phyloP scores from a whole-genome alignment of 2,113 vertebrate genomes.

The Catharus fuscescens region DNA sequence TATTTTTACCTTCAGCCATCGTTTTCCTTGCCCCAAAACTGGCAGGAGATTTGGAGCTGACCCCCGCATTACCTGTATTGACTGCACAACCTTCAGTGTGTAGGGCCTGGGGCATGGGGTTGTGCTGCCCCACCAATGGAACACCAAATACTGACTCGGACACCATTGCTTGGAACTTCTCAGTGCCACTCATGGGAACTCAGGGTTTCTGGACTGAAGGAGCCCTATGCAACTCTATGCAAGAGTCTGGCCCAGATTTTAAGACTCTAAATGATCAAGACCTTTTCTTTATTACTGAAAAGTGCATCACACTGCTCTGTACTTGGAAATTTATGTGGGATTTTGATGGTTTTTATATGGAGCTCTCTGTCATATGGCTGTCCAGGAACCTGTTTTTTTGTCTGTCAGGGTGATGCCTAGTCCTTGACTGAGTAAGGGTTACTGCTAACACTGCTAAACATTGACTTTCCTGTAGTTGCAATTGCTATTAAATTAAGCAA shows the following conservation, averaged over 20 bases:
- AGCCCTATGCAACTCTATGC: accelerated
- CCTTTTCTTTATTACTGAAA: background rate
- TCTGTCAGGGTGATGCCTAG: background rate
- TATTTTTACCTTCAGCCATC: background rate
- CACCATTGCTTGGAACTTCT: background rate
- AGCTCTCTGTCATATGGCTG: background rate
- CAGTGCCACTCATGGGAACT: background rate
- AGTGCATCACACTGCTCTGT: background rate
- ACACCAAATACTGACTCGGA: background rate
- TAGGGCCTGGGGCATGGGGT: too few relatives aligned
- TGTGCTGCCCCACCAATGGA: background rate
- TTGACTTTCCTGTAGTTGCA: background rate
- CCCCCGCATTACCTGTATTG: background rate
- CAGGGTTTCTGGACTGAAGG: background rate
- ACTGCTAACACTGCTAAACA: background rate
- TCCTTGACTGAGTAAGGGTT: background rate
- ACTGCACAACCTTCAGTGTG: background rate
- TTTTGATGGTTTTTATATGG: background rate
- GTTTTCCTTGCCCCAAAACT: background rate
- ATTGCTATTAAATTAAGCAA: background rate
- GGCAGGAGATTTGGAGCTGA: background rate
- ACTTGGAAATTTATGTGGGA: background rate
- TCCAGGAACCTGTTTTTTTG: background rate
- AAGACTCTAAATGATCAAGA: background rate
- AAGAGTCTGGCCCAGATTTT: background rate